Conservation (phyloP, 2,797 vertebrate genomes). For the Meriones psammophilus region DNA sequence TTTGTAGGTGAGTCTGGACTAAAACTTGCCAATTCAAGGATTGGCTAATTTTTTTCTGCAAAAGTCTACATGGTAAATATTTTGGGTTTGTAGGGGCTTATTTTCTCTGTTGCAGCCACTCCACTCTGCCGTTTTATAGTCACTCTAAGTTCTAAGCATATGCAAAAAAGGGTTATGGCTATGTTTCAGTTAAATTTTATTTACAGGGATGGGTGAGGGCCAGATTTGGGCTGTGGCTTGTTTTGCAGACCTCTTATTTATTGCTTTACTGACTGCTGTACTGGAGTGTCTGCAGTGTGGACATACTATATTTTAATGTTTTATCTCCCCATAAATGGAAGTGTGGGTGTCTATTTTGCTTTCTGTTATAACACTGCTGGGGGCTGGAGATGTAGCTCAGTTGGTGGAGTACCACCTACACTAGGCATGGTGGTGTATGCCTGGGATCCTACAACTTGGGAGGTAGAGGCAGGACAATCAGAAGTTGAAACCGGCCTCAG, state of each 20-base stretch:
- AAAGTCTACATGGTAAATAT: slow-evolving; percentile 42
- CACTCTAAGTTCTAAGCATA: neutral
- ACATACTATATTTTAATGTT: slow-evolving; percentile 45
- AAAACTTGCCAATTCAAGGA: neutral
- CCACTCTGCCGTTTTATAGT: slow-evolving; percentile 1
- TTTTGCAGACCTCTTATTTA: slow-evolving; percentile 55
- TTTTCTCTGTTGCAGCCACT: neutral
- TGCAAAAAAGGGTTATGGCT: neutral
- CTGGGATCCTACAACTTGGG: neutral
- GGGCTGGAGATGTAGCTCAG: neutral
- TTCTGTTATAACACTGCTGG: neutral
- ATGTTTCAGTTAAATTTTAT: slow-evolving; percentile 11
- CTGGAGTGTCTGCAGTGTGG: neutral
- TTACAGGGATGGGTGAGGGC: neutral
- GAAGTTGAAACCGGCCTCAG: neutral
- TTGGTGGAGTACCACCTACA: neutral
- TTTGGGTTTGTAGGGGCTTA: neutral
- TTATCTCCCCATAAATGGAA: neutral
- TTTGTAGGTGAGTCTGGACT: neutral
- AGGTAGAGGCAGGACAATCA: neutral
- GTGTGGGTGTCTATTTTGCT: slow-evolving; percentile 13
- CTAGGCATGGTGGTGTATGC: neutral
- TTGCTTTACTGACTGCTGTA: slow-evolving; percentile 28
- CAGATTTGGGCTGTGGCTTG: neutral
- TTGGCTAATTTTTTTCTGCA: slow-evolving; percentile 17